These are phyloP conservation scores for Bambusicola thoracicus DNA, from an alignment of 2,113 vertebrate genomes.

Conservation along the genomic window DNA sequence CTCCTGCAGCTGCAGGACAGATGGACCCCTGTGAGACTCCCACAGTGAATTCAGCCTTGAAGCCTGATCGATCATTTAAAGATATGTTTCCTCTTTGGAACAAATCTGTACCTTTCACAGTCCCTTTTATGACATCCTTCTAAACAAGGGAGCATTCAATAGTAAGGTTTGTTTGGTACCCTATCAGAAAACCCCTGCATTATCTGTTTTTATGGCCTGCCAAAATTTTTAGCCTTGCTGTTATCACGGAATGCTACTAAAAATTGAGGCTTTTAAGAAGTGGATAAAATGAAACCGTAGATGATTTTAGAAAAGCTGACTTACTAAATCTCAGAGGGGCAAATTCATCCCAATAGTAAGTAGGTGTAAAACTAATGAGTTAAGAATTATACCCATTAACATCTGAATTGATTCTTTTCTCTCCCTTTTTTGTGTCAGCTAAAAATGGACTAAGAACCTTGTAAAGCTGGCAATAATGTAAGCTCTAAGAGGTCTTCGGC, in stretches of 20 bases:
- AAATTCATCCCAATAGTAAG: slow-evolving; percentile 26
- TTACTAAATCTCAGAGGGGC: slow-evolving; percentile 43
- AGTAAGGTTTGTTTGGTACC: background rate
- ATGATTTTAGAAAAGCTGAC: slow-evolving; percentile 48
- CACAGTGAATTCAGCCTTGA: slow-evolving; percentile 14
- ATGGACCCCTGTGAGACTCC: background rate
- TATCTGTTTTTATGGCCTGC: background rate
- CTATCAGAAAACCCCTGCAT: background rate
- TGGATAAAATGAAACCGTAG: background rate
- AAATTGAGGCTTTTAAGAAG: slow-evolving; percentile 26
- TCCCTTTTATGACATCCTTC: background rate
- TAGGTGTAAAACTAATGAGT: slow-evolving; percentile 43
- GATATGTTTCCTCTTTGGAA: background rate
- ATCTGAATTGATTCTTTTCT: slow-evolving; percentile 52
- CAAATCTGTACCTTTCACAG: background rate
- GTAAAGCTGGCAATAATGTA: slow-evolving; percentile 17
- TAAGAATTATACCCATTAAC: slow-evolving; percentile 46
- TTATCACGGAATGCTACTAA: slow-evolving; percentile 1
- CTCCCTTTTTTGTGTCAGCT: slow-evolving; percentile 12
- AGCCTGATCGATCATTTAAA: background rate
- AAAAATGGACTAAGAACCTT: slow-evolving; percentile 31
- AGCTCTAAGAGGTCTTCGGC: background rate
- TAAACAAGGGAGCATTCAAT: background rate
- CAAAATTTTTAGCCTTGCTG: slow-evolving; percentile 12
- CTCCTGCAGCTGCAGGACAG: slow-evolving; percentile 17